These are phyloP conservation scores for Calcarius ornatus DNA, from an alignment of 2,113 vertebrate genomes.

Conservation along the genomic window DNA sequence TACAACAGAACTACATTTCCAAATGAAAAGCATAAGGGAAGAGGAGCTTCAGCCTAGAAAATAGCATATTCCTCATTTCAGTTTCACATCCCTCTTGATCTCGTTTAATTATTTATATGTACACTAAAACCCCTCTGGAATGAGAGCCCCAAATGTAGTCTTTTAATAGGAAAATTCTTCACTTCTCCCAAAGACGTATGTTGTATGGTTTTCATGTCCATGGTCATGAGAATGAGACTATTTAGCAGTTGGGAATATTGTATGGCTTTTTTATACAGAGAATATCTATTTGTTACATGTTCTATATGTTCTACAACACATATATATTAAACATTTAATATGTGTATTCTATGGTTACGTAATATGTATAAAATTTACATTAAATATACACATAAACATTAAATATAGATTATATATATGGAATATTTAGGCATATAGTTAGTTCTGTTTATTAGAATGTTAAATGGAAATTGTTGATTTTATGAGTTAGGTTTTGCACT, in stretches of 20 bases:
- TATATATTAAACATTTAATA: background rate
- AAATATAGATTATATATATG: background rate
- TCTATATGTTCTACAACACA: no score
- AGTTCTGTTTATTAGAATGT: background rate
- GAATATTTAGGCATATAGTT: background rate
- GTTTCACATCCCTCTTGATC: background rate
- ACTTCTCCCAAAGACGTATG: rapidly evolving
- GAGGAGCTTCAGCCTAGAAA: background rate
- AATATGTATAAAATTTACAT: background rate
- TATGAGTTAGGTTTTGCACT: background rate
- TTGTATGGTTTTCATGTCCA: background rate
- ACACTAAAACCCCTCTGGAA: background rate
- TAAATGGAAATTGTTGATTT: background rate
- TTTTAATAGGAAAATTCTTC: background rate
- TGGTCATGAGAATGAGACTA: background rate
- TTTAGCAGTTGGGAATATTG: background rate
- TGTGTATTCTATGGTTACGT: background rate
- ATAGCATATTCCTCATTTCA: background rate
- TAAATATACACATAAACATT: background rate
- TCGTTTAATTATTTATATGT: background rate
- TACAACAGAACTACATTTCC: background rate
- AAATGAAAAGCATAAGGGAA: background rate
- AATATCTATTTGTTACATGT: background rate
- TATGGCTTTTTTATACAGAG: background rate
- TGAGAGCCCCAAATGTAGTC: background rate